These are phyloP conservation scores for Siphamia tubifer DNA, from an alignment of 2,113 vertebrate species.

Conservation along the genomic window DNA sequence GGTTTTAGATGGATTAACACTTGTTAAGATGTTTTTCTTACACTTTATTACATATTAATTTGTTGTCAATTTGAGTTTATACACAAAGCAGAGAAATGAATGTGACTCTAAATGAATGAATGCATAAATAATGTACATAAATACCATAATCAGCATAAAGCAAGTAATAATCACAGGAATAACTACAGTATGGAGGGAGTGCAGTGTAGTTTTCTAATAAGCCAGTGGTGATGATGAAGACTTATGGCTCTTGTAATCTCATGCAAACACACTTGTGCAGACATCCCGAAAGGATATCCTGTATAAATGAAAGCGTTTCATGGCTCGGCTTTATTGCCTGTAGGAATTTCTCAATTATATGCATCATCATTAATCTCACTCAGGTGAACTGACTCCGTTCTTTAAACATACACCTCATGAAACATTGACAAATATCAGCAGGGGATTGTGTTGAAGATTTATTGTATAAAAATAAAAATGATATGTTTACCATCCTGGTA, in stretches of 20 bases:
- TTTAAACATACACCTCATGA: constrained; percentile 1
- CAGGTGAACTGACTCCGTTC: background rate
- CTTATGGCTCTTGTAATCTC: constrained; percentile 40
- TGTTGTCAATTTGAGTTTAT: no score
- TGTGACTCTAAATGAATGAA: no score
- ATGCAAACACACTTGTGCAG: constrained; percentile 39
- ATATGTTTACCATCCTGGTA: no score
- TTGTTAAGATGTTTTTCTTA: no score
- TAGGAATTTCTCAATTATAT: constrained; percentile 14
- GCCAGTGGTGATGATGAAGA: constrained; percentile 29
- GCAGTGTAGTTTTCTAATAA: background rate
- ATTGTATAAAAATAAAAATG: background rate
- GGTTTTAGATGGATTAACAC: no score
- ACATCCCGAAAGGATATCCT: constrained; percentile 67
- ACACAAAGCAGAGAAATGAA: no score
- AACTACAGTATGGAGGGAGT: background rate
- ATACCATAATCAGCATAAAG: no score
- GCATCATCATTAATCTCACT: constrained; percentile 29
- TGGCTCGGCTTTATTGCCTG: constrained; percentile 39
- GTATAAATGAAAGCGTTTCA: constrained; percentile 46
- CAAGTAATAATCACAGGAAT: background rate
- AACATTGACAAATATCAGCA: background rate
- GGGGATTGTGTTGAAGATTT: background rate
- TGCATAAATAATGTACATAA: no score
- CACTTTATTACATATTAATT: no score